Conservation (phyloP, 2,888 invertebrate genomes). For the Dorcus hopei region DNA sequence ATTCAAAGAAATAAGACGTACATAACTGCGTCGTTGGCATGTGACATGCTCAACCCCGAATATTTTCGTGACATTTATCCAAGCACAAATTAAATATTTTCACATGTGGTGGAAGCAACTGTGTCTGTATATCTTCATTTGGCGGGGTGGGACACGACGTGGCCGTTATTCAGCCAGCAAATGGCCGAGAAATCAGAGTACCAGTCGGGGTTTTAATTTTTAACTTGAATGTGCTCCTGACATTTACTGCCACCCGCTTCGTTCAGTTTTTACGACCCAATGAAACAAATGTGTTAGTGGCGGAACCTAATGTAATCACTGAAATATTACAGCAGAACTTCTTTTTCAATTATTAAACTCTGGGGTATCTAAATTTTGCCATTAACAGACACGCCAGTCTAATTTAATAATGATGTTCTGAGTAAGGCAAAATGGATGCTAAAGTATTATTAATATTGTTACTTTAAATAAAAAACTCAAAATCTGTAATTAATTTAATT, state of each 20-base stretch:
- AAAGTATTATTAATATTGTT: too few species aligned
- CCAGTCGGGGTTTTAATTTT: constrained; percentile 47
- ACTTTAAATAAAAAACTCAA: too few species aligned
- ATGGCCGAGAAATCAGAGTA: constrained; percentile 48
- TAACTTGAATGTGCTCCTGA: constrained; percentile 47
- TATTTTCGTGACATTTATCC: constrained; percentile 13
- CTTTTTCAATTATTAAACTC: too few species aligned
- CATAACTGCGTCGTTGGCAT: too few species aligned
- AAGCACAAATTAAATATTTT: constrained; percentile 45
- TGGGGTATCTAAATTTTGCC: too few species aligned
- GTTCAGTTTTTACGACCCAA: constrained; percentile 39
- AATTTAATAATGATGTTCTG: too few species aligned
- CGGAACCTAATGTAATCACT: constrained; percentile 34
- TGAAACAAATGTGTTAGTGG: constrained; percentile 42
- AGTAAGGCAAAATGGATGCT: too few species aligned
- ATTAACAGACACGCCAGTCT: too few species aligned
- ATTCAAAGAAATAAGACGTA: too few species aligned
- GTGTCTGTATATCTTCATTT: constrained; percentile 44
- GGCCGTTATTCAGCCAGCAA: constrained; percentile 45
- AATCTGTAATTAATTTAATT: too few species aligned
- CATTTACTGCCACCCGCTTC: constrained; percentile 44
- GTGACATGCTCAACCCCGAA: too few species aligned
- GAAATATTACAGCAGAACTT: constrained; percentile 25
- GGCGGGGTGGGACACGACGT: constrained; percentile 32
- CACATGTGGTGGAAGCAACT: constrained; percentile 44